These are phyloP conservation scores for Meloidogyne floridensis DNA, from an alignment of 1,140 invertebrate species.

Conservation along the genomic window DNA sequence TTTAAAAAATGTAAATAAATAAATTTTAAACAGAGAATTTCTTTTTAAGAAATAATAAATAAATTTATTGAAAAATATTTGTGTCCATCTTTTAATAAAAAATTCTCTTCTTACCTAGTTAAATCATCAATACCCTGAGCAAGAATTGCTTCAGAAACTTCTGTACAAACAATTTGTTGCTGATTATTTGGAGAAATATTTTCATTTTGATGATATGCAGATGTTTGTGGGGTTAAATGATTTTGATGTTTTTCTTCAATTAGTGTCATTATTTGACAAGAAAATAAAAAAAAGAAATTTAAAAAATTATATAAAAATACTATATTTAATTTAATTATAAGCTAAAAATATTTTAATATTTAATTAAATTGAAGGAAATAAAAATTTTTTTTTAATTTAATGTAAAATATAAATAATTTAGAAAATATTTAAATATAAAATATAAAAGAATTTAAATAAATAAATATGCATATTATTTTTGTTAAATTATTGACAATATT, in stretches of 20 bases:
- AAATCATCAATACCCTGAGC: conserved; percentile 62
- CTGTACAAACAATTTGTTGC: conserved; percentile 35
- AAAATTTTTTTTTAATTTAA: too few relatives aligned
- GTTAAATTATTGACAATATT: too few relatives aligned
- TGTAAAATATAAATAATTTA: too few relatives aligned
- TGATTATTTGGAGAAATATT: conserved; percentile 12
- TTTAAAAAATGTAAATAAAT: conserved; percentile 4
- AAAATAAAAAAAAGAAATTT: not conserved
- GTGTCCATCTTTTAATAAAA: too few relatives aligned
- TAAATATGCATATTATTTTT: too few relatives aligned
- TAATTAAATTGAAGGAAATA: too few relatives aligned
- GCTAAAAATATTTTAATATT: not conserved
- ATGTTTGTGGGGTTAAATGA: not conserved
- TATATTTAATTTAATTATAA: not conserved
- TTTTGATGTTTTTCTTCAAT: not conserved
- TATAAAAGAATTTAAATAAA: too few relatives aligned
- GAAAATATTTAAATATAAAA: too few relatives aligned
- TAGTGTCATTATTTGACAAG: not conserved
- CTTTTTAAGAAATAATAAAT: conserved; percentile 37
- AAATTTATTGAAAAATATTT: not conserved
- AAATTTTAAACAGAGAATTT: not conserved
- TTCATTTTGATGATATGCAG: not conserved
- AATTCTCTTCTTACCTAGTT: conserved; percentile 46
- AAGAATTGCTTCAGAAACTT: conserved; percentile 53
- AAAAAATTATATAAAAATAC: not conserved